phyloP scores from a whole-genome alignment of 2,113 vertebrate species.

The Scolopax mira region DNA sequence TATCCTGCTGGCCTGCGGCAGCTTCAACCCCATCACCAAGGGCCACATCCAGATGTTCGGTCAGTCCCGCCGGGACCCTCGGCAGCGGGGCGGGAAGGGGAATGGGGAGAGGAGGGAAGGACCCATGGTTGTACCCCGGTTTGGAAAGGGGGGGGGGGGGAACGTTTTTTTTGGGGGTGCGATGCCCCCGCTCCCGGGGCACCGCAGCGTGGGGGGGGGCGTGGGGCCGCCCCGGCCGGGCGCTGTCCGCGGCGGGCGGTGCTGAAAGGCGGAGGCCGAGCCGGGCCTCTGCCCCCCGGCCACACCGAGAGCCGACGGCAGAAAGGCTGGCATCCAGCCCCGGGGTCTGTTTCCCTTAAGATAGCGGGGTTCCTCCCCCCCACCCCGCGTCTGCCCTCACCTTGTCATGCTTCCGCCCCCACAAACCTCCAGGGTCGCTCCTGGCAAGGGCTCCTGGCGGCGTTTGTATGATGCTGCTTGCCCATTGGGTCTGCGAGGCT shows the following conservation, averaged over 20 bases:
- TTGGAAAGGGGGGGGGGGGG: too few relatives aligned
- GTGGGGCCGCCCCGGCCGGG: neutral
- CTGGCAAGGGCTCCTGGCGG: neutral
- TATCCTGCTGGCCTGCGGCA: conserved; percentile 94
- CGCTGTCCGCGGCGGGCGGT: conserved; percentile 43
- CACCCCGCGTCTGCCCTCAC: neutral
- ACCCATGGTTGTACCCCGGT: neutral
- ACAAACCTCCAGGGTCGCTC: neutral
- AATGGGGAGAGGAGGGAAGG: neutral
- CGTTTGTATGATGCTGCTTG: neutral
- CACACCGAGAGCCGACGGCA: neutral
- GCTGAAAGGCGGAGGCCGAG: neutral
- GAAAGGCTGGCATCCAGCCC: neutral
- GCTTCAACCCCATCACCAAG: conserved; percentile 97
- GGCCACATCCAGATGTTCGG: conserved; percentile 98
- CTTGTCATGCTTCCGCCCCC: neutral
- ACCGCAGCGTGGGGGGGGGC: neutral
- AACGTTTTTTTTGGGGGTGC: neutral
- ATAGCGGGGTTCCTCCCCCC: neutral
- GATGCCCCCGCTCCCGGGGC: neutral
- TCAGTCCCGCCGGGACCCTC: conserved; percentile 69
- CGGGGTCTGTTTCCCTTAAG: neutral
- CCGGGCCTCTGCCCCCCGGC: neutral
- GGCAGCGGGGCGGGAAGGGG: neutral
- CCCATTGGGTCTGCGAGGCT: neutral